Conservation (phyloP, 2,888 invertebrate genomes). For the Archips xylosteana region DNA sequence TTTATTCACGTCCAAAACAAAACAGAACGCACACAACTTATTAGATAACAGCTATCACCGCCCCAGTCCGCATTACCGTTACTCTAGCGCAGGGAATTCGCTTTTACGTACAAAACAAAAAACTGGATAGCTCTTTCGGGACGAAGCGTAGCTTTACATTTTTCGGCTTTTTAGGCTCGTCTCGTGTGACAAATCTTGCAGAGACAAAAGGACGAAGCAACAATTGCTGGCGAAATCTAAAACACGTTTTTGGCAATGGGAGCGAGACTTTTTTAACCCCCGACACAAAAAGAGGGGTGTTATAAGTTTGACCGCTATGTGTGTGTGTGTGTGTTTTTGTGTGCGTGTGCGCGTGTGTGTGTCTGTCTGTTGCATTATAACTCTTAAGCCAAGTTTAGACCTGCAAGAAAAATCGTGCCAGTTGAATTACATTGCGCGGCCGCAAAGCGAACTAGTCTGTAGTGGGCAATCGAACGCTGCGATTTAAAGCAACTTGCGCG, state of each 20-base stretch:
- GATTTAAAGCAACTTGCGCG: too few species aligned
- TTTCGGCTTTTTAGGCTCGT: conserved; percentile 18
- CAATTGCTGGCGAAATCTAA: not conserved
- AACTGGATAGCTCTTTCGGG: not conserved
- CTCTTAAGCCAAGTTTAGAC: too few species aligned
- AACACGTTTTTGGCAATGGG: conserved; percentile 1
- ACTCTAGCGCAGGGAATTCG: not conserved
- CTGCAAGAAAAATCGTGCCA: too few species aligned
- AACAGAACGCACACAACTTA: not conserved
- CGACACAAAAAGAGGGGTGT: too few species aligned
- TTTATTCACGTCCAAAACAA: not conserved
- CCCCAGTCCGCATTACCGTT: conserved; percentile 3
- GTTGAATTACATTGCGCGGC: too few species aligned
- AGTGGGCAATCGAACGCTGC: too few species aligned
- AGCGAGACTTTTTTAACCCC: not conserved
- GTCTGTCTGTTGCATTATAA: too few species aligned
- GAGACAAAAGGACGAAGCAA: conserved; percentile 15
- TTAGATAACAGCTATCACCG: not conserved
- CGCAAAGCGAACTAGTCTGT: too few species aligned
- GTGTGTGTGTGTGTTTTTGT: too few species aligned
- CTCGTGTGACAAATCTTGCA: conserved; percentile 24
- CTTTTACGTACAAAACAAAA: conserved; percentile 11
- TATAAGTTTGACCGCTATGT: too few species aligned
- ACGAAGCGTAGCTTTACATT: conserved; percentile 22
- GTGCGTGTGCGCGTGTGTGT: too few species aligned